A percentile compares a stretch with the other conserved stretches of the same genome.
Evolutionary conservation across 2,888 invertebrate genomes (phyloP).

Genomic region (Oscheius sp.): DNA sequence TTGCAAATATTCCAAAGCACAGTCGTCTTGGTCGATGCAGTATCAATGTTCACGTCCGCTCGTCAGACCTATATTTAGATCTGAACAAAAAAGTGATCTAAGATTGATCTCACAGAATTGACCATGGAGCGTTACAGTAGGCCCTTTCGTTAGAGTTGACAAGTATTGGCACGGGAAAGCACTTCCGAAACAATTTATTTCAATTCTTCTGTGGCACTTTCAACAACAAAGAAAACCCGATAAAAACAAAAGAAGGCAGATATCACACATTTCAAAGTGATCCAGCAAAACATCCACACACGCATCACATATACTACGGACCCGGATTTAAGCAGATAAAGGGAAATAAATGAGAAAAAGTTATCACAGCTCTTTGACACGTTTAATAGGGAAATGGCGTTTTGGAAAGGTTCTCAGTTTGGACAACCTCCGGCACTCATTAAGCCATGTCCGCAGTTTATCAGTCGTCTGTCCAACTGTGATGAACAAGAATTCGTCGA

Average conservation of each 20-base stretch:
- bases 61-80: too few relatives aligned
- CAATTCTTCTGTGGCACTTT: neutral
- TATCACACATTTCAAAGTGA: neutral
- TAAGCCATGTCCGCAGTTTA: constrained; percentile 32
- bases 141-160: too few relatives aligned
- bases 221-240: constrained; percentile 6
- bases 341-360: neutral
- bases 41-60: too few relatives aligned
- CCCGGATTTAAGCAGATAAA: constrained; percentile 22
- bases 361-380: constrained; percentile 24
- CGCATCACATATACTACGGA: neutral
- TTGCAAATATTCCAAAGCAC: too few relatives aligned
- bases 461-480: constrained; percentile 41
- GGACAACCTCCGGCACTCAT: constrained; percentile 36
- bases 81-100: too few relatives aligned
- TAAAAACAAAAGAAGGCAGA: neutral
- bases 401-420: constrained; percentile 41
- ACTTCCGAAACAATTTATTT: neutral
- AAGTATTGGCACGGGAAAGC: too few relatives aligned
- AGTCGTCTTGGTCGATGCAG: too few relatives aligned
- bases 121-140: too few relatives aligned
- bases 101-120: too few relatives aligned
- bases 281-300: neutral
- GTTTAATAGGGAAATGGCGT: constrained; percentile 43
- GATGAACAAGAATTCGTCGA: constrained; percentile 63